Evolutionary conservation across 2,888 invertebrate species (phyloP), one percentile per base, ranked within the genome.

Genomic region (Sesamia inferens): DNA sequence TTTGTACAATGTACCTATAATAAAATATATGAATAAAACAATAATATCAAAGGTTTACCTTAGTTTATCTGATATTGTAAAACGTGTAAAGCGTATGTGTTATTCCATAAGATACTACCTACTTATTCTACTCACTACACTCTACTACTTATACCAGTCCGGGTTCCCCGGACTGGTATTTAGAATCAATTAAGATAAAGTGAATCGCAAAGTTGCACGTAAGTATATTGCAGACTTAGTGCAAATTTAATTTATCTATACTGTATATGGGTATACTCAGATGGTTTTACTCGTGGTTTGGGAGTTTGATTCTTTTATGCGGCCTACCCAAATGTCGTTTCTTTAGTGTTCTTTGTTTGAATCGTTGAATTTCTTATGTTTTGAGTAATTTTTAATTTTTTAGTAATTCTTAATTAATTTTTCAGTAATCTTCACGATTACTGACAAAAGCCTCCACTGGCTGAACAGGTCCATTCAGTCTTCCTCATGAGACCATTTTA

Each of bases 141-240:
- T n/a, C n/a, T n/a, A n/a, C n/a, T n/a, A n/a, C n/a, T n/a, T n/a
- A n/a, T n/a, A n/a, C n/a, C n/a, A n/a, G n/a, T n/a, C n/a, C n/a
- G n/a, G 48, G 51, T 51, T 31, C 48, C n/a, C 42, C 44, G n/a
- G n/a, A 19, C n/a, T 39, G 1, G 51, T 67, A 51, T 31, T 58
- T 55, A 69, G 22, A 62, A 31, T 14, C 31, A 16, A 31, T 66
- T 24, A 62, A 39, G 44, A 55, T 58, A 67, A 47, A 51, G 11
- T 73, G 47, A 31, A 70, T 44, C n/a, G 54, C 39, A 63, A 22
- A 70, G 67, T 76, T 69, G 55, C 51, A 65, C 59, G 14, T 31
- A 24, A 13, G 31, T 61, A 65, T 44, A 78, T 3, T 42, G 31
- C 8, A 16, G 6, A 72, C 31, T 73, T 42, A 48, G n/a, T 51